Evolutionary conservation across 2,797 vertebrate genomes (phyloP), one percentile per base, ranked within the genome.

Genomic region (Pseudochirops corinnae): DNA sequence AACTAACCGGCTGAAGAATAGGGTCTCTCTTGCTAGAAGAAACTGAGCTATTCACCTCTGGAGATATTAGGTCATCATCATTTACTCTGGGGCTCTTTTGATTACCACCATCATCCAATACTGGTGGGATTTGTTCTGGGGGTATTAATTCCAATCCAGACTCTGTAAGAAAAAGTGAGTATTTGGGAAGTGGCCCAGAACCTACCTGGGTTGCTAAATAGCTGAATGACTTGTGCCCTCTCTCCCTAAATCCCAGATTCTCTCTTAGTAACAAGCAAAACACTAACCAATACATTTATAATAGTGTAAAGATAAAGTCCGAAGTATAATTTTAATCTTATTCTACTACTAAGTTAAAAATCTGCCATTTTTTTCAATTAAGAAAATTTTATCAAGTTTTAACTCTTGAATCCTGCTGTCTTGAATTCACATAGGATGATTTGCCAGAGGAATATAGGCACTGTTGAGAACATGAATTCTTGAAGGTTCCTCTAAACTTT

Each of bases 1-100:
- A 91, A 92, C 99, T 98, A 97, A 99, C 99, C 99, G 97, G 98
- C 95, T 99, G 99, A 93, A 99, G 98, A 90, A 96, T 98, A 11
- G 99, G 94, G 90, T 99, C 99, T 93, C 99, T 99, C 0, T 95
- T 99, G 39, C 99, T 99, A 95, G 99, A 99, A 18, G 99, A 99
- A 18, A 99, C 98, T 0, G 99, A 99, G 98, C 99, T 99, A 98
- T 99, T 99, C 95, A 99, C 99, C 92, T 99, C 99, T 12, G 99
- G 99, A 53, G 99, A 99, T 0, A 97, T 99, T 28, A 98, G 99
- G 24, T 98, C 99, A 52, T 98, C 98, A 0, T 97, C 97, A 55
- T 99, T 99, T 29, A 98, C 98, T 55, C 98, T 97, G 52, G 99
- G 98, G 97, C 98, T 99, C 90, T 97, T 94, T 26, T 97, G 98